Conservation (phyloP, 2,888 invertebrate genomes). For the Meghimatium bilineatum region DNA sequence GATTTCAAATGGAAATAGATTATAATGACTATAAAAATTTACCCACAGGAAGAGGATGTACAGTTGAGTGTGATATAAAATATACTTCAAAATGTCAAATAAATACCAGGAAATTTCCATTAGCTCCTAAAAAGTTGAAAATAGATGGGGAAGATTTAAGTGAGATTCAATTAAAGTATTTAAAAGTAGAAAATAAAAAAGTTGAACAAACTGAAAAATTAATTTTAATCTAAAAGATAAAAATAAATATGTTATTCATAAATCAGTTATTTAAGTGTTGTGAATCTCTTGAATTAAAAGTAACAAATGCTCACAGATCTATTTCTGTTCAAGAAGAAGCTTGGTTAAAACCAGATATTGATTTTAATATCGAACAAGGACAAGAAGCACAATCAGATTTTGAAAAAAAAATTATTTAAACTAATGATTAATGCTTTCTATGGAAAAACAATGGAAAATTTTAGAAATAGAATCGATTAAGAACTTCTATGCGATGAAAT, state of each 20-base stretch:
- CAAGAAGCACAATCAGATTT: conserved; percentile 68
- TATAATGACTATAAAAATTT: conserved; percentile 39
- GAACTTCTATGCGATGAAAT: conserved; percentile 11
- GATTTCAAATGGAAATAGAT: conserved; percentile 15
- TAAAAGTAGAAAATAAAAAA: conserved; percentile 33
- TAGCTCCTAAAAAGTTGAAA: conserved; percentile 44
- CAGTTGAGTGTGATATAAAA: conserved; percentile 42
- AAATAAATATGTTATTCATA: conserved; percentile 62
- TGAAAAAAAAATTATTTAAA: conserved; percentile 67
- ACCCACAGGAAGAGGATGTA: conserved; percentile 40
- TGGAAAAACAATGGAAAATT: conserved; percentile 37
- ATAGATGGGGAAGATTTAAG: conserved; percentile 45
- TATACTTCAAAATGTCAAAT: conserved; percentile 43
- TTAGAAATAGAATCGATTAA: not conserved
- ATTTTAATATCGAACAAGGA: conserved; percentile 60
- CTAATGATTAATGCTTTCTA: conserved; percentile 34
- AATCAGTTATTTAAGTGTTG: conserved; percentile 69
- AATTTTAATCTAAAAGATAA: conserved; percentile 3
- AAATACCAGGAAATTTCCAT: conserved; percentile 45
- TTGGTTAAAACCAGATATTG: conserved; percentile 73
- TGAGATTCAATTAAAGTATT: conserved; percentile 40
- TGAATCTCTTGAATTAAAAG: conserved; percentile 56
- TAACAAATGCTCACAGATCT: conserved; percentile 63
- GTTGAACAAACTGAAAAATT: conserved; percentile 14
- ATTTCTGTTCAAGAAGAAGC: conserved; percentile 63